Conservation (phyloP, 2,797 vertebrate species). For the Myripristis murdjan region DNA sequence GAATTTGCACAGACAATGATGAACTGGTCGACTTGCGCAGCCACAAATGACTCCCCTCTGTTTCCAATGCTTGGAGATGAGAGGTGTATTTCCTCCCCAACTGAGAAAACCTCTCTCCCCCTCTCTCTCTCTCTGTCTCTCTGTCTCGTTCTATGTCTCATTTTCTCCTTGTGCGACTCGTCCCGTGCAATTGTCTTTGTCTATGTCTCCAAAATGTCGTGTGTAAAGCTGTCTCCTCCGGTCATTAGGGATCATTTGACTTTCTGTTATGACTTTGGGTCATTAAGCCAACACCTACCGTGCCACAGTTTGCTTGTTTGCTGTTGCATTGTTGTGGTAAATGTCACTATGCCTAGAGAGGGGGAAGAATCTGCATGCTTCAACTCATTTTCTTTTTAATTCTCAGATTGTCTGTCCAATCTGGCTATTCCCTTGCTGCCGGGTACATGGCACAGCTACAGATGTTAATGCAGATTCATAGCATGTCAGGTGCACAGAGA, state of each 20-base stretch:
- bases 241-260: conserved; percentile 57
- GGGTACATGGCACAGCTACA: conserved; percentile 20
- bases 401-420: conserved; percentile 16
- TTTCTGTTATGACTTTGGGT: conserved; percentile 42
- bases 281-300: conserved; percentile 32
- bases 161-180: conserved; percentile 22
- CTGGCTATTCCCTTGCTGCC: conserved; percentile 17
- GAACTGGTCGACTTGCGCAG: conserved; percentile 2
- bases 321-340: conserved; percentile 58
- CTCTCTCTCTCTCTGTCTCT: background rate
- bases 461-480: conserved; percentile 33
- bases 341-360: conserved; percentile 43
- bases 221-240: conserved; percentile 52
- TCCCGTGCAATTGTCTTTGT: conserved; percentile 25
- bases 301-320: conserved; percentile 32
- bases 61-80: conserved; percentile 25
- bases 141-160: conserved; percentile 24
- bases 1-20: conserved; percentile 59
- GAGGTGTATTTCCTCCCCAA: conserved; percentile 25
- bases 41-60: conserved; percentile 45
- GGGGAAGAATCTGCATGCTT: conserved; percentile 25
- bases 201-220: conserved; percentile 17
- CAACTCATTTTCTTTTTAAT: conserved; percentile 28
- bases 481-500: conserved; percentile 49
- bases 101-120: conserved; percentile 3